phyloP scores from a whole-genome alignment of 2,888 invertebrate species.

The Hofmannophila pseudospretella region DNA sequence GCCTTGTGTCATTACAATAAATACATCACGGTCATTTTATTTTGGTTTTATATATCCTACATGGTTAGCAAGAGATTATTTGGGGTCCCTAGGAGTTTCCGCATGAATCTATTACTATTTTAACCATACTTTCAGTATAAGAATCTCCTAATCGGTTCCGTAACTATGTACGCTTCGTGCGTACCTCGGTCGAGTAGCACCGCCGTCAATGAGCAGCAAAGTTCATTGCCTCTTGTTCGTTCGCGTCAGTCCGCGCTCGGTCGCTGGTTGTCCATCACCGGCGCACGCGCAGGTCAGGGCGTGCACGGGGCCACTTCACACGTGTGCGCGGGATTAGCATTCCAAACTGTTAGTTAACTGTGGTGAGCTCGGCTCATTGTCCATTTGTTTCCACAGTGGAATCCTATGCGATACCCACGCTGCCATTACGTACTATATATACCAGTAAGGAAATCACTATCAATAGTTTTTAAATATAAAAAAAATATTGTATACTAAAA shows the following conservation, averaged over 20 bases:
- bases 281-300: slow-evolving; percentile 19
- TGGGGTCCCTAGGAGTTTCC: no score
- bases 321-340: slow-evolving; percentile 60
- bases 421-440: no score
- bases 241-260: slow-evolving; percentile 6
- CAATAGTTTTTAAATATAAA: no score
- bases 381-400: slow-evolving; percentile 59
- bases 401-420: slow-evolving; percentile 35
- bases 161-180: neutral
- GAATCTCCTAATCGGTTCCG: no score
- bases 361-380: slow-evolving; percentile 70
- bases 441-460: no score
- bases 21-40: no score
- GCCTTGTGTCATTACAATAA: no score
- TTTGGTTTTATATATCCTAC: no score
- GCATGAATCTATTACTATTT: no score
- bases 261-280: slow-evolving; percentile 13
- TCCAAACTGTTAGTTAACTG: slow-evolving; percentile 67
- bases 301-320: slow-evolving; percentile 54
- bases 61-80: no score
- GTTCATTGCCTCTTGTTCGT: slow-evolving; percentile 18
- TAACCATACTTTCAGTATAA: no score
- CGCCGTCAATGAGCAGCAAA: slow-evolving; percentile 12
- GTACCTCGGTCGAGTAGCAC: slow-evolving; percentile 16
- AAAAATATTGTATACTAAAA: no score